Conservation (phyloP, 2,797 vertebrate species). For the Acipenser transmontanus region DNA sequence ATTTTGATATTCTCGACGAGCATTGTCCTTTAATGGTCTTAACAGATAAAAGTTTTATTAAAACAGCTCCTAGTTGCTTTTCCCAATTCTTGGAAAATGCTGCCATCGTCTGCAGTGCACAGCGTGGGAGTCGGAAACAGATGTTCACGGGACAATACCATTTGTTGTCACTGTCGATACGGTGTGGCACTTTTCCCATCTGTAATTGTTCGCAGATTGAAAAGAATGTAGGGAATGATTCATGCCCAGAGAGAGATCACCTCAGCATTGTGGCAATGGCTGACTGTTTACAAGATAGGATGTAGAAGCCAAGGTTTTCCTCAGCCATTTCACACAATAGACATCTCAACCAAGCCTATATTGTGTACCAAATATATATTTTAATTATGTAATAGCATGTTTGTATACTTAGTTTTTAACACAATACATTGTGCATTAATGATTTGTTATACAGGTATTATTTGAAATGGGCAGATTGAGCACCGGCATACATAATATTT, state of each 20-base stretch:
- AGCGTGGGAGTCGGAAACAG: constrained; percentile 68
- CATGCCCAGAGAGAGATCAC: constrained; percentile 48
- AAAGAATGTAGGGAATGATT: constrained; percentile 64
- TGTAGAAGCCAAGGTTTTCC: constrained; percentile 42
- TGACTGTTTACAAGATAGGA: constrained; percentile 56
- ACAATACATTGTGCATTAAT: too few relatives aligned
- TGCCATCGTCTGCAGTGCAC: constrained; percentile 36
- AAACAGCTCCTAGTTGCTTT: too few relatives aligned
- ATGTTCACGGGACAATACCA: constrained; percentile 60
- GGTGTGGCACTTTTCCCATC: constrained; percentile 56
- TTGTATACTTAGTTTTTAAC: too few relatives aligned
- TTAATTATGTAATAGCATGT: too few relatives aligned
- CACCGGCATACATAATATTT: too few relatives aligned
- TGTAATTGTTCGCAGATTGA: constrained; percentile 54
- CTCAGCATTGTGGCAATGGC: constrained; percentile 33
- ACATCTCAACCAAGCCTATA: constrained; percentile 29
- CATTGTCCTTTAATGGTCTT: too few relatives aligned
- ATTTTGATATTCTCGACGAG: neutral
- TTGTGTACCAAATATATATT: constrained; percentile 42
- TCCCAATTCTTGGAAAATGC: constrained; percentile 7
- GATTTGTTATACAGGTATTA: too few relatives aligned
- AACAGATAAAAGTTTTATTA: too few relatives aligned
- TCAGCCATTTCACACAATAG: constrained; percentile 50
- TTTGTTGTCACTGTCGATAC: constrained; percentile 61
- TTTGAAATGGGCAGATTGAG: too few relatives aligned